Evolutionary conservation across 2,113 vertebrate genomes (phyloP).

Genomic region (Ornithorhynchus anatinus): DNA sequence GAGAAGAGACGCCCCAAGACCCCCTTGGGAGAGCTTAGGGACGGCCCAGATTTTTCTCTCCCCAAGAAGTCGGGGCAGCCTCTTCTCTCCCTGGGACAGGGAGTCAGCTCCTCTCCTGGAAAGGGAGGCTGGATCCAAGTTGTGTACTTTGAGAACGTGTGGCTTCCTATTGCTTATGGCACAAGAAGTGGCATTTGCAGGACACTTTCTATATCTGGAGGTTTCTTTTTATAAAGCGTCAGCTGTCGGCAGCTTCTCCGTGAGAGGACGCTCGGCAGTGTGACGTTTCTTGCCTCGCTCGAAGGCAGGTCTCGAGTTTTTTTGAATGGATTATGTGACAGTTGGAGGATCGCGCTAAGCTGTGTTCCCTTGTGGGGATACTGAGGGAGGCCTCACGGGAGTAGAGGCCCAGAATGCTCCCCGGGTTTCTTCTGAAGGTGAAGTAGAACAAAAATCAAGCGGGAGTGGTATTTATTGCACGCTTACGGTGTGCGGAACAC

Average conservation of each 20-base stretch:
- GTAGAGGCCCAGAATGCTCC: too few species aligned
- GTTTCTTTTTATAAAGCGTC: not conserved
- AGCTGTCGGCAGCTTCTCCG: not conserved
- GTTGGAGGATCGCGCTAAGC: too few species aligned
- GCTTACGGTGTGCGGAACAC: too few species aligned
- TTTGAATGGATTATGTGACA: not conserved
- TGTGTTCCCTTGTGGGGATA: too few species aligned
- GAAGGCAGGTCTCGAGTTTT: not conserved
- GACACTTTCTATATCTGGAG: not conserved
- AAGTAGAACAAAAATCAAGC: too few species aligned
- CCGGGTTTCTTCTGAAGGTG: too few species aligned
- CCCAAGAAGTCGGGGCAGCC: too few species aligned
- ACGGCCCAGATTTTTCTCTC: too few species aligned
- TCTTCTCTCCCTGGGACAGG: not conserved
- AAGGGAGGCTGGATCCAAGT: not conserved
- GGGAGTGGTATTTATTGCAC: too few species aligned
- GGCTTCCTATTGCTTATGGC: not conserved
- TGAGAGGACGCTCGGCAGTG: conserved; percentile 6
- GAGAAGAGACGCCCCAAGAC: too few species aligned
- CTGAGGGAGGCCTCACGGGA: too few species aligned
- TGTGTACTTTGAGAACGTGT: not conserved
- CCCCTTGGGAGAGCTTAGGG: too few species aligned
- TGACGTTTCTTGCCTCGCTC: not conserved
- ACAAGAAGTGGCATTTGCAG: not conserved
- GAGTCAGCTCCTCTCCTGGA: not conserved